Conservation (phyloP, 2,888 invertebrate species). For the Brassicogethes aeneus region DNA sequence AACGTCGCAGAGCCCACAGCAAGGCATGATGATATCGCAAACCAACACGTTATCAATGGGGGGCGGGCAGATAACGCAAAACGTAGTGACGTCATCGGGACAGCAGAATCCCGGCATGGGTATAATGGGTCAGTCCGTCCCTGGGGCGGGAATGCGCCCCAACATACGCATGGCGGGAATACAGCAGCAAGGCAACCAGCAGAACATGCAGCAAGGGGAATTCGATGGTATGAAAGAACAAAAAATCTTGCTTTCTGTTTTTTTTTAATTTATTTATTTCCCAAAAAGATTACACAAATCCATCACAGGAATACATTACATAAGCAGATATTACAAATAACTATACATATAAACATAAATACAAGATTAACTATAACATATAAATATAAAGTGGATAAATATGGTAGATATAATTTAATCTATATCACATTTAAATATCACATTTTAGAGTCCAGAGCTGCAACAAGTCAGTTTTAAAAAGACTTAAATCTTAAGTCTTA, state of each 20-base stretch:
- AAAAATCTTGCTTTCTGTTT: slow-evolving; percentile 21
- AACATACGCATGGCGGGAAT: slow-evolving; percentile 31
- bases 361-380: no score
- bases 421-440: no score
- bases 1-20: slow-evolving; percentile 25
- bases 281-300: no score
- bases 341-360: no score
- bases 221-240: slow-evolving; percentile 11
- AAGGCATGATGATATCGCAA: slow-evolving; percentile 46
- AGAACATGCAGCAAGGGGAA: slow-evolving; percentile 23
- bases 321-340: no score
- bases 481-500: no score
- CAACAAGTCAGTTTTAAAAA: no score
- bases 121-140: slow-evolving; percentile 32
- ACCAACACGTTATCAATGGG: slow-evolving; percentile 48
- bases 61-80: slow-evolving; percentile 50
- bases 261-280: no score
- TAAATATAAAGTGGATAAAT: no score
- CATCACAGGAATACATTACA: no score
- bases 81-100: slow-evolving; percentile 39
- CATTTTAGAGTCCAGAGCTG: no score
- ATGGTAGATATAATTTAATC: no score
- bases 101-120: slow-evolving; percentile 29
- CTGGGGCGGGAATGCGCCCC: slow-evolving; percentile 33
- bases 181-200: slow-evolving; percentile 23